Evolutionary conservation across 2,113 vertebrate genomes (phyloP).

Genomic region (Gopherus evgoodei): DNA sequence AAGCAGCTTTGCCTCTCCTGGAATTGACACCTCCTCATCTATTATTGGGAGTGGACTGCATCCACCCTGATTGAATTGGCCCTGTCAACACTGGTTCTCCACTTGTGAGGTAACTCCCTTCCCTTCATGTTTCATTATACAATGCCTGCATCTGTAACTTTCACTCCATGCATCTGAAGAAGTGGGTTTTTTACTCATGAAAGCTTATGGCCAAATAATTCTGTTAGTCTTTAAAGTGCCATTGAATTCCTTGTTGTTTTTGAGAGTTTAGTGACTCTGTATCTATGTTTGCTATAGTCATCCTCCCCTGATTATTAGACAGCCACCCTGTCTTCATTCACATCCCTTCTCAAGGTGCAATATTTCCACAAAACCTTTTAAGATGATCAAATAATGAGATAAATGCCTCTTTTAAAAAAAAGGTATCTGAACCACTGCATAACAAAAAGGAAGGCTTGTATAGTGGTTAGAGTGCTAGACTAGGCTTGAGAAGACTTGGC

Average conservation of each 20-base stretch:
- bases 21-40: too few species aligned
- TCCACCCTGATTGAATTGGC: too few species aligned
- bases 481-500: background rate
- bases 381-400: background rate
- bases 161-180: too few species aligned
- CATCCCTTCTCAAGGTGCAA: background rate
- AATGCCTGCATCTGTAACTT: too few species aligned
- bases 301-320: background rate
- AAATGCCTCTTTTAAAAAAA: background rate
- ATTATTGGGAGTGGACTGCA: too few species aligned
- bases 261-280: background rate
- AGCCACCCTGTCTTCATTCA: background rate
- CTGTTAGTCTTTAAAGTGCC: too few species aligned
- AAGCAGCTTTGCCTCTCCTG: too few species aligned
- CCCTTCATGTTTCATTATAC: too few species aligned
- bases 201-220: too few species aligned
- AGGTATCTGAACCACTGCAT: background rate
- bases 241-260: background rate
- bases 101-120: too few species aligned
- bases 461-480: background rate
- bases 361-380: background rate
- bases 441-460: background rate
- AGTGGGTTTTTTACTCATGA: too few species aligned
- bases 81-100: too few species aligned
- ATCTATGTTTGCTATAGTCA: background rate